Evolutionary conservation across 2,888 invertebrate species (phyloP).

Genomic region (Loripinus fragilis): DNA sequence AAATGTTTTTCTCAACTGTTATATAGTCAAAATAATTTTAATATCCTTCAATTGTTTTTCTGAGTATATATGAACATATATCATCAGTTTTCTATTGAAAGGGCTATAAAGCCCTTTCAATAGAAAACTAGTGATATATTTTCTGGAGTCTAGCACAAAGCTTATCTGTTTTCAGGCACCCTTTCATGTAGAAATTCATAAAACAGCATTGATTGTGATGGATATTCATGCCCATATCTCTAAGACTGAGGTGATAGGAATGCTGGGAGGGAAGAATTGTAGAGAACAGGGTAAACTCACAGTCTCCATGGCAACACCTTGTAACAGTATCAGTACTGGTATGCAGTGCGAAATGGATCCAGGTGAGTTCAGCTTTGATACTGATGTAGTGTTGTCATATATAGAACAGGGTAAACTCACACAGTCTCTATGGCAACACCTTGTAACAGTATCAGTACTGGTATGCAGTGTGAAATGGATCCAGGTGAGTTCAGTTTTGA

Average conservation of each 20-base stretch:
- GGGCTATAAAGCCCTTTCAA: no score
- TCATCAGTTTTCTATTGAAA: no score
- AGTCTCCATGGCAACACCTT: slow-evolving; percentile 87
- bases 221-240: slow-evolving; percentile 89
- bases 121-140: no score
- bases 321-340: slow-evolving; percentile 87
- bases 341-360: slow-evolving; percentile 93
- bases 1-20: no score
- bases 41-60: no score
- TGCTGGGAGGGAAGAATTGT: slow-evolving; percentile 87
- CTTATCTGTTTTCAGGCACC: slow-evolving; percentile 85
- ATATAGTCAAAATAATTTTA: no score
- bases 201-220: slow-evolving; percentile 87
- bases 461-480: slow-evolving; percentile 91
- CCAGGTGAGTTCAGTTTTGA: slow-evolving; percentile 86
- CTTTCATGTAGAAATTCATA: slow-evolving; percentile 86
- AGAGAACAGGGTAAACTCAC: slow-evolving; percentile 81
- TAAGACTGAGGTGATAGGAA: slow-evolving; percentile 90
- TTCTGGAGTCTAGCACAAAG: no score
- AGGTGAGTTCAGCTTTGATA: slow-evolving; percentile 84
- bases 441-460: slow-evolving; percentile 87
- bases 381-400: no score
- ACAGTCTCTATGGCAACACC: slow-evolving; percentile 86
- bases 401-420: slow-evolving; percentile 81
- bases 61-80: no score